phyloP scores from a whole-genome alignment of 1,140 invertebrate genomes.

The Caenorhabditis brenneri region DNA sequence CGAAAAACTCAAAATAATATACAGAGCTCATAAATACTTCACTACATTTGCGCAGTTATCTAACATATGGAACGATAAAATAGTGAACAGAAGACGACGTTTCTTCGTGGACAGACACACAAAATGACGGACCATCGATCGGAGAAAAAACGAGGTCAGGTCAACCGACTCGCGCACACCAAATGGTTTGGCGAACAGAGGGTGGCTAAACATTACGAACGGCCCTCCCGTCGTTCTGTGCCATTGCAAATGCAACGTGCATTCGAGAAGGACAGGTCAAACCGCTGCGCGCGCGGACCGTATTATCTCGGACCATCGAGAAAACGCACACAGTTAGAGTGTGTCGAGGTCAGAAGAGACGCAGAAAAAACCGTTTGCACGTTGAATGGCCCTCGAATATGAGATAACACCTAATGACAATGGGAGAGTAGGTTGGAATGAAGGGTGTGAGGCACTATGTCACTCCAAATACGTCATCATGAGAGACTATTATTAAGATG shows the following conservation, averaged over 20 bases:
- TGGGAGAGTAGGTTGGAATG: background rate
- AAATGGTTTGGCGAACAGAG: background rate
- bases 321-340: conserved; percentile 11
- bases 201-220: background rate
- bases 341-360: background rate
- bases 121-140: background rate
- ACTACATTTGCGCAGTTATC: too few relatives aligned
- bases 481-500: too few relatives aligned
- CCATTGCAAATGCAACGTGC: background rate
- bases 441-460: too few relatives aligned
- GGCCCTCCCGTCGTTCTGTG: background rate
- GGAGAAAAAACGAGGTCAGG: background rate
- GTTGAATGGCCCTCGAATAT: conserved; percentile 38
- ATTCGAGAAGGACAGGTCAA: background rate
- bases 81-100: background rate
- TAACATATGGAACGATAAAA: background rate
- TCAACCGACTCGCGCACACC: background rate
- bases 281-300: background rate
- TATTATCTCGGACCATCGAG: conserved; percentile 30
- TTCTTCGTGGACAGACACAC: background rate
- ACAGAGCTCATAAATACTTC: too few relatives aligned
- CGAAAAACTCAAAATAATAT: too few relatives aligned
- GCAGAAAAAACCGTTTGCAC: background rate
- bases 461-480: too few relatives aligned
- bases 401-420: conserved; percentile 31